Conservation (phyloP, 1,140 invertebrate genomes). For the Mamestra configurata region DNA sequence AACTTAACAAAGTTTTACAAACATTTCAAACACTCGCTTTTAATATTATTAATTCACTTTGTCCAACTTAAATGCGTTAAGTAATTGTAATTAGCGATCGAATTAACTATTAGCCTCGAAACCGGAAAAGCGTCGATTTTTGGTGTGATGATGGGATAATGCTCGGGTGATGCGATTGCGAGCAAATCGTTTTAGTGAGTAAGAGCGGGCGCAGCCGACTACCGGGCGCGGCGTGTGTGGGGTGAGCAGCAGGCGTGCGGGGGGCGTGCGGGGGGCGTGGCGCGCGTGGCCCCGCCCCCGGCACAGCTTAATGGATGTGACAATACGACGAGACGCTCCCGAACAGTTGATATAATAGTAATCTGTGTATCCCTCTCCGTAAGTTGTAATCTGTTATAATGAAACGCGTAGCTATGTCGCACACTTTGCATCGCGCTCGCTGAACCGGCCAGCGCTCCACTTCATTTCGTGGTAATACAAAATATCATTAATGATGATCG, state of each 20-base stretch:
- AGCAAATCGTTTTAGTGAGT: constrained; percentile 83
- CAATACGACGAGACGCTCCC: constrained; percentile 79
- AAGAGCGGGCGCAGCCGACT: constrained; percentile 57
- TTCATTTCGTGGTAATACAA: not conserved
- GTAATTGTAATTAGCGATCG: constrained; percentile 7
- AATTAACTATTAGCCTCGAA: constrained; percentile 13
- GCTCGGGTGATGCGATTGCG: constrained; percentile 81
- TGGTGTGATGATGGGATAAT: constrained; percentile 69
- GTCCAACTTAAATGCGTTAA: not conserved
- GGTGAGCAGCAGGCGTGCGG: constrained; percentile 64
- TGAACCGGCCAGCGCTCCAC: no score
- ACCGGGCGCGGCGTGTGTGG: constrained; percentile 60
- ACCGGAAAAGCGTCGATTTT: constrained; percentile 45
- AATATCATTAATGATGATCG: not conserved
- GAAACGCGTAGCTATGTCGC: constrained; percentile 53
- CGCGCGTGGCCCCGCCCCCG: constrained; percentile 68
- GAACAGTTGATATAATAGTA: constrained; percentile 81
- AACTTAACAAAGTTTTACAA: constrained; percentile 1
- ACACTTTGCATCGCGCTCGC: not conserved
- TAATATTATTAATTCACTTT: constrained; percentile 2
- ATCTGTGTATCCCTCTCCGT: constrained; percentile 80
- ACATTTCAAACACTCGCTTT: not conserved
- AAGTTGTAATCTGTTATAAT: constrained; percentile 64
- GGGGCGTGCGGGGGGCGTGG: constrained; percentile 65
- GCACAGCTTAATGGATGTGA: constrained; percentile 83